A percentile compares a stretch with the other conserved stretches of the same genome.
phyloP scores from a whole-genome alignment of 2,888 invertebrate species.

The Ganaspis brasiliensis region DNA sequence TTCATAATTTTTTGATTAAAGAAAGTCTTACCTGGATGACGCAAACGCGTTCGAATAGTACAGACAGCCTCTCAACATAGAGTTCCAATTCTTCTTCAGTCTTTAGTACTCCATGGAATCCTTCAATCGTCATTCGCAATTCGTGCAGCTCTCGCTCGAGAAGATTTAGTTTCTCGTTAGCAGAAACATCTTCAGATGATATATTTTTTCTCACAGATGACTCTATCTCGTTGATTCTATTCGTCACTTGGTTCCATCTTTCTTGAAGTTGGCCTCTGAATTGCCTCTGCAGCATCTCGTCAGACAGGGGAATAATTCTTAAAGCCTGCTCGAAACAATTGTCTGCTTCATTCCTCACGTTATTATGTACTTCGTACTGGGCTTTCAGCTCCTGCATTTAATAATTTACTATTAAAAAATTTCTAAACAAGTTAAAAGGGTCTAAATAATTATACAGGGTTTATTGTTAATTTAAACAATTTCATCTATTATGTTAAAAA shows the following conservation, averaged over 20 bases:
- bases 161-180: constrained; percentile 88
- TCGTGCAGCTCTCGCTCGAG: constrained; percentile 90
- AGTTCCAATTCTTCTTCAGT: constrained; percentile 91
- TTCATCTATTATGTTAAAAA: too few relatives aligned
- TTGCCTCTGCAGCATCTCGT: constrained; percentile 91
- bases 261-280: constrained; percentile 90
- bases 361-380: constrained; percentile 91
- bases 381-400: constrained; percentile 88
- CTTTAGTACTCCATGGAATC: constrained; percentile 89
- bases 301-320: constrained; percentile 90
- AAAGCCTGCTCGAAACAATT: constrained; percentile 89
- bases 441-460: too few relatives aligned
- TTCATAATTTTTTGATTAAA: background rate
- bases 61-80: constrained; percentile 91
- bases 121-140: constrained; percentile 86
- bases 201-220: constrained; percentile 86
- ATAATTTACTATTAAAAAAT: constrained; percentile 29
- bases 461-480: too few relatives aligned
- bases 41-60: constrained; percentile 88
- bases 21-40: constrained; percentile 83
- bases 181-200: constrained; percentile 87
- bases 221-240: constrained; percentile 86
- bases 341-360: constrained; percentile 88
- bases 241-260: constrained; percentile 87
- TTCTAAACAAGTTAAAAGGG: too few relatives aligned